Base-by-base conservation (phyloP, 2,797 vertebrate genomes). In the Pseudocheirus occidentalis region DNA sequence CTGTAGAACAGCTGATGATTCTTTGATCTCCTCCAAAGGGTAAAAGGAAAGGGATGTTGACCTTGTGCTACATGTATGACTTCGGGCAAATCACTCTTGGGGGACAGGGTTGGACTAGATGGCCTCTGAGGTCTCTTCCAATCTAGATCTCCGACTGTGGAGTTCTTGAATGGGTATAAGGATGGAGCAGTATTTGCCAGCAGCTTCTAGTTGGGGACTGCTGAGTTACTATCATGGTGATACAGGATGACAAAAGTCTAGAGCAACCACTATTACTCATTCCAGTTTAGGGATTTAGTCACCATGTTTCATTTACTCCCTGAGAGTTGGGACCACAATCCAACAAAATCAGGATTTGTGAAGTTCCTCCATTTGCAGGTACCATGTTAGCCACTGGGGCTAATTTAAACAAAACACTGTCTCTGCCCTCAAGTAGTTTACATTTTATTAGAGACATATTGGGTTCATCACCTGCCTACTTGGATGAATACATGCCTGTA, bases 241-340 rank as follows among this genome's bases (percentile, higher is more conserved):
- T 57, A 53, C 24, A 92, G 53, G 53, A 40, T 66, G 62, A 94
- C 92, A 40, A 56, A 91, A 58, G 89, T 73, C 90, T 91, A 14
- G 52, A 73, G 24, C 46, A 89, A 34, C 50, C 92, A 90, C 87
- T 53, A 91, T 91, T 91, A 92, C 73, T 92, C 57, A 66, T 91
- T 90, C 55, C 93, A 96, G 94, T 81, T 52, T 62, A 95, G 66
- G 91, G 27, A 4, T 31, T 95, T 93, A 57, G n/a, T 53, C 27
- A 59, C 31, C 18, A 56, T 27, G 92, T 3, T 6, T 46, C 28
- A 10, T 91, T 94, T 95, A 57, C 3, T 31, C 5, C 59, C 18
- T 87, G 24, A 90, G 93, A 90, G 55, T n/a, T 58, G 1, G 40
- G 5, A 59, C 93, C 34, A 56, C 52, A 31, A 66, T 91, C 94